Conservation (phyloP, 2,797 vertebrate species). For the Gymnoscopelus microlampas region DNA sequence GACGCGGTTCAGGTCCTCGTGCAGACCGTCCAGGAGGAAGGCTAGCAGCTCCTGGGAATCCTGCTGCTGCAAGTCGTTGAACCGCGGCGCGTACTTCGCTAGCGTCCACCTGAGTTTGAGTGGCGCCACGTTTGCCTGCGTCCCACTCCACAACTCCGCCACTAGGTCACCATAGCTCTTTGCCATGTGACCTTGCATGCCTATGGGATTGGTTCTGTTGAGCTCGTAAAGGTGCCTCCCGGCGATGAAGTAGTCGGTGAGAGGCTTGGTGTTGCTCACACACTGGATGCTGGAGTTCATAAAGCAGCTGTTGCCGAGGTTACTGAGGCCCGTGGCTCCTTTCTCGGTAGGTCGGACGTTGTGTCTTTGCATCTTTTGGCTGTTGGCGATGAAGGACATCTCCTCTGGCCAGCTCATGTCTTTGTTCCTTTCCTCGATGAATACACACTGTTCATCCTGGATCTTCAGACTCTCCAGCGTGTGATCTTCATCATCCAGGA, state of each 20-base stretch:
- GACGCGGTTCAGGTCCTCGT: conserved; percentile 97
- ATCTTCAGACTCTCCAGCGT: conserved; percentile 96
- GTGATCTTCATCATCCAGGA: conserved; percentile 97
- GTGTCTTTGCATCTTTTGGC: conserved; percentile 97
- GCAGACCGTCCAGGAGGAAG: conserved; percentile 96
- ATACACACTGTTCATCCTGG: conserved; percentile 95
- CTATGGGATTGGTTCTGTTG: conserved; percentile 98
- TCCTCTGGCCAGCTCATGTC: conserved; percentile 99
- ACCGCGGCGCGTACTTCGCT: conserved; percentile 97
- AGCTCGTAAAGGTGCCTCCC: conserved; percentile 97
- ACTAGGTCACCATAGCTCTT: conserved; percentile 99
- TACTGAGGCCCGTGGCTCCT: conserved; percentile 97
- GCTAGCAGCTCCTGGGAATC: conserved; percentile 98
- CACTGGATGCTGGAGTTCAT: conserved; percentile 99
- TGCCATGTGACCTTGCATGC: conserved; percentile 99
- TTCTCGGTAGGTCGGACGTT: conserved; percentile 96
- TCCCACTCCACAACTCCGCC: conserved; percentile 97
- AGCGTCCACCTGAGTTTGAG: conserved; percentile 99
- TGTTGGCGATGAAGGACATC: conserved; percentile 99
- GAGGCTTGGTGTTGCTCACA: conserved; percentile 97
- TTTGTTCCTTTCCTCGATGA: conserved; percentile 99
- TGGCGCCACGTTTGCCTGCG: conserved; percentile 96
- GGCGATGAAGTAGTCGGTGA: conserved; percentile 97
- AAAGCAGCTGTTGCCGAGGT: conserved; percentile 98
- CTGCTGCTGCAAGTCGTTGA: conserved; percentile 98